Percentiles rank a stretch among this genome's conserved stretches.
phyloP scores from a whole-genome alignment of 2,888 invertebrate species.

The Ypsolopha sequella region DNA sequence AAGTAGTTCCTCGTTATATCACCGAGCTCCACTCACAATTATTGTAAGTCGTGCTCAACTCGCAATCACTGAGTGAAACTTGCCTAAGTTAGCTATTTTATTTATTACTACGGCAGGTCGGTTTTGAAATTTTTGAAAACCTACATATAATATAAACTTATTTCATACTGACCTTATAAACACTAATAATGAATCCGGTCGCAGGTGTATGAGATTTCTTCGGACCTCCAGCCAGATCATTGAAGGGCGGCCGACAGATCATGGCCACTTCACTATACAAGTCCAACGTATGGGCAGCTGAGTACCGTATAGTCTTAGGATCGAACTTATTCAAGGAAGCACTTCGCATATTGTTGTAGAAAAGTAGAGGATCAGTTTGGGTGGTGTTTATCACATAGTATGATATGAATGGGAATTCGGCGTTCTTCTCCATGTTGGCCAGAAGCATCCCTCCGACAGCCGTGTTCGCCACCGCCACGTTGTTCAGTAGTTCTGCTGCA shows the following conservation, averaged over 20 bases:
- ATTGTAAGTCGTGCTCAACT: too few species aligned
- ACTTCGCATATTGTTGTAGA: constrained; percentile 87
- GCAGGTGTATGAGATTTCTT: constrained; percentile 83
- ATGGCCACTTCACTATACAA: constrained; percentile 92
- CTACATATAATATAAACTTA: too few species aligned
- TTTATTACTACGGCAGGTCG: too few species aligned
- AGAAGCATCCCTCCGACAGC: constrained; percentile 87
- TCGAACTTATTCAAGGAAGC: constrained; percentile 89
- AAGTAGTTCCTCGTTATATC: too few species aligned
- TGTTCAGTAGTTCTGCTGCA: constrained; percentile 81
- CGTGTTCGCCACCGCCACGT: constrained; percentile 79
- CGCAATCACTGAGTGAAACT: too few species aligned
- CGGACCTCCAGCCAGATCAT: constrained; percentile 80
- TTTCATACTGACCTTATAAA: constrained; percentile 77
- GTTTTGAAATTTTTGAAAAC: too few species aligned
- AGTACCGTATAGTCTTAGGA: constrained; percentile 81
- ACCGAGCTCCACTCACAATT: too few species aligned
- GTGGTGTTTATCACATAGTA: constrained; percentile 91
- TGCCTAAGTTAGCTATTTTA: too few species aligned
- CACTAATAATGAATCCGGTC: constrained; percentile 92
- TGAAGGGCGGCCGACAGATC: constrained; percentile 89
- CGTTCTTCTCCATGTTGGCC: constrained; percentile 90
- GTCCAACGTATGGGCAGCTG: constrained; percentile 89
- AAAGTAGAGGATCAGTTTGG: constrained; percentile 86
- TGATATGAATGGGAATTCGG: constrained; percentile 92